Conservation (phyloP, 2,113 vertebrate genomes). For the Rhipidura dahli region DNA sequence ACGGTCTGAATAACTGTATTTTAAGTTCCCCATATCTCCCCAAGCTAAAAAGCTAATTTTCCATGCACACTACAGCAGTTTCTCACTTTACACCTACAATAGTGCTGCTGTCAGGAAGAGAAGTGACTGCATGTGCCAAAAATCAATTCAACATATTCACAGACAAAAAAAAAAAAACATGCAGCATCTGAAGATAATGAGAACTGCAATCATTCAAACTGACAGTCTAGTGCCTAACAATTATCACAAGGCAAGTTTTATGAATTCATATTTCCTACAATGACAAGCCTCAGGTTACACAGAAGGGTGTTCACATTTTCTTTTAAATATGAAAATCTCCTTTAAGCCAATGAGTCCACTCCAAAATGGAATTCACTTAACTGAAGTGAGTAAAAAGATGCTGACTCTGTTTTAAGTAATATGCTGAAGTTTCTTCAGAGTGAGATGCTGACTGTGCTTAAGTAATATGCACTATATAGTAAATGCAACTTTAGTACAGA, state of each 20-base stretch:
- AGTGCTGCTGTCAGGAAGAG: conserved; percentile 55
- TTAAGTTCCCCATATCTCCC: background rate
- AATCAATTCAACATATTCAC: conserved; percentile 66
- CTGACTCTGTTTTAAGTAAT: background rate
- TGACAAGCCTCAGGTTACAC: conserved; percentile 55
- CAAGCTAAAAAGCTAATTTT: conserved; percentile 28
- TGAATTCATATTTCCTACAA: conserved; percentile 48
- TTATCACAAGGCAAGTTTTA: conserved; percentile 60
- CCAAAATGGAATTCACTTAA: conserved; percentile 6
- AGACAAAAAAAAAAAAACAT: conserved; percentile 59
- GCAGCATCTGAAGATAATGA: conserved; percentile 65
- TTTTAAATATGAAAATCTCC: conserved; percentile 13
- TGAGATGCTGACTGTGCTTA: background rate
- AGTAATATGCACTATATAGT: background rate
- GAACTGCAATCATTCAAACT: conserved; percentile 70
- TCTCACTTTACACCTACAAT: conserved; percentile 56
- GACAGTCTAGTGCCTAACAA: conserved; percentile 62
- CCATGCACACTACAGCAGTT: conserved; percentile 34
- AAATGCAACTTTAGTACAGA: background rate
- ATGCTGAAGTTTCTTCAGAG: background rate
- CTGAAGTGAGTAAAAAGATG: background rate
- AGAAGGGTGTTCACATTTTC: conserved; percentile 29
- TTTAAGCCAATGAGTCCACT: conserved; percentile 8
- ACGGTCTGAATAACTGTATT: background rate
- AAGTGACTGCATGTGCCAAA: conserved; percentile 57